Base-by-base conservation (phyloP, 2,888 invertebrate species). In the Ptychoptera albimana region DNA sequence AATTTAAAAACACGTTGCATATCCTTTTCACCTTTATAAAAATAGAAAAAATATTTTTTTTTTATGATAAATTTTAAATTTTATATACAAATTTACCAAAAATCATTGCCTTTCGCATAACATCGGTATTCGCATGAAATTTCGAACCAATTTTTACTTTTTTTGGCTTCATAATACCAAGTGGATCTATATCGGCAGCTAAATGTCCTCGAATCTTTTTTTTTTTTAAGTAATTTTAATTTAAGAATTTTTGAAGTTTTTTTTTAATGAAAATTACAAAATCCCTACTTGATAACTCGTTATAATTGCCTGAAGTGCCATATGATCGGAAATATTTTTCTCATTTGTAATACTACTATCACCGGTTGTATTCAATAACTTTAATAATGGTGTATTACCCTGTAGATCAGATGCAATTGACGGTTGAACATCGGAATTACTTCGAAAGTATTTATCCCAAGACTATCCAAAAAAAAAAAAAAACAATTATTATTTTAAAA, bases 271-370 rank as follows among this genome's bases (percentile, higher is more conserved):
- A 23, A 32, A 41, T 37, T n/a, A 34, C 23, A 2, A 15, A 2
- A 12, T 32, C 54, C 57, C 58, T 79, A 97, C 97, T 91, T 99
- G 98, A 65, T 97, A 98, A 60, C 96, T 94, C 61, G 97, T 75
- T 64, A 99, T 98, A 65, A 99, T 92, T 46, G 94, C 91, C 65
- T 98, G 97, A 11, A 99, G 96, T 42, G 96, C 93, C 51, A 98
- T 74, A 73, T 99, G 97, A 66, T 99, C 98, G 57, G 93, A 92
- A 56, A 98, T 94, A 52, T 87, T 76, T 68, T 92, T 89, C 56
- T 89, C 86, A 63, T 80, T 83, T 34, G 63, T 57, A 46, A 53
- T 55, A 38, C n/a, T n/a, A n/a, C n/a, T n/a, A 11, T 55, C 51
- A 30, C 56, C 55, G 23, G 62, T 59, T 16, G 57, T 57, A 2